Evolutionary conservation across 1,140 invertebrate genomes (phyloP), one percentile per base, ranked within the genome.

Genomic region (Hyposmocoma kahamanoa): DNA sequence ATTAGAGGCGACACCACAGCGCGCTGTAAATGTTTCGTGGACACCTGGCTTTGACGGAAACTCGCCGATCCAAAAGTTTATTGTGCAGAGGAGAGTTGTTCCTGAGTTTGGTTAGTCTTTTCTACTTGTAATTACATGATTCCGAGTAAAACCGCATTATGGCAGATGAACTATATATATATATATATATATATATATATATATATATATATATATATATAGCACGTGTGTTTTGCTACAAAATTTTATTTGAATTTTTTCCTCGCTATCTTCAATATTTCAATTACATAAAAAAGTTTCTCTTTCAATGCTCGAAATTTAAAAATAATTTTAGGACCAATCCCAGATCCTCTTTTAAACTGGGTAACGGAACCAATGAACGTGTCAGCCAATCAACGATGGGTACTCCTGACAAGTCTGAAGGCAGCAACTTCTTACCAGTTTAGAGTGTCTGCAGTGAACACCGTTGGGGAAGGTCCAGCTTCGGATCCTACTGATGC

Each of bases 11-110:
- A 60, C 88, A 19, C 63, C 88, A 38, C 89, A 90, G 57, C 80
- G 91, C 39, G 89, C 91, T 10, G 95, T 99, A 24, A 97, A 98
- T 76, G 91, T 99, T 0, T 93, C 92, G 10, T 99, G 98, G 98
- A 93, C 94, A 6, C 93, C 96, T 0, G 95, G 95, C 9, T 99
- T 98, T 84, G 95, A 99, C 87, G 98, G 98, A 30, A 98, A 99
- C 74, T 97, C 96, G 74, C 95, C 96, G 1, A 95, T 98, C 39
- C 90, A 94, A 48, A 96, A 97, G 72, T 99, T 94, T 79, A 96
- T 98, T 53, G 90, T 99, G 19, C 96, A 99, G 77, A 94, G 93
- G 76, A 89, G 96, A 57, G 93, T 96, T 67, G 94, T 97, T 20
- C 94, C 93, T 10, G 93, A 95, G 80, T 88, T 94, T 50, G 93